A percentile compares a stretch with the other conserved stretches of the same genome.
Evolutionary conservation across 1,140 invertebrate genomes (phyloP).

Genomic region (Tetramorium parvispinum): DNA sequence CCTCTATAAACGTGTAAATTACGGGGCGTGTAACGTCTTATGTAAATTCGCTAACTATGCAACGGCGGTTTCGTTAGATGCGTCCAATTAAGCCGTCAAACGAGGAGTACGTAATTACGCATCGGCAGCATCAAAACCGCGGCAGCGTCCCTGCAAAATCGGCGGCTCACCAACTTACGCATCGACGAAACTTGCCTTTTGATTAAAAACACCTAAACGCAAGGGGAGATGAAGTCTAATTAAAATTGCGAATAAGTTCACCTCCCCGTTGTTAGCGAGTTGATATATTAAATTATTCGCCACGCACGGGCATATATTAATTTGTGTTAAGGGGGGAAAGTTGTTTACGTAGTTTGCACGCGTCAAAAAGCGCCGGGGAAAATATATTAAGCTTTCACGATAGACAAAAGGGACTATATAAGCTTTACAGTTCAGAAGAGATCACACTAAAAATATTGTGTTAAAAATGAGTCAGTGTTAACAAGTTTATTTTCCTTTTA

Average conservation of each 20-base stretch:
- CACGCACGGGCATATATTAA: constrained; percentile 19
- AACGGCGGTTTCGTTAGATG: constrained; percentile 34
- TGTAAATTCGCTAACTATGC: constrained; percentile 72
- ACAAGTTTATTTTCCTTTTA: not conserved
- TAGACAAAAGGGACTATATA: not conserved
- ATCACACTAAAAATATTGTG: not conserved
- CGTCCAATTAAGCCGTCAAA: constrained; percentile 39
- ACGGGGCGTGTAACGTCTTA: constrained; percentile 56
- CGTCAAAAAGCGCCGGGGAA: not conserved
- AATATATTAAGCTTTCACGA: not conserved
- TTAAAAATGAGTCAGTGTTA: not conserved
- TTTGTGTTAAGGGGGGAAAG: not conserved
- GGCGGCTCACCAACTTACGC: not conserved
- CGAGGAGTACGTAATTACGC: constrained; percentile 23
- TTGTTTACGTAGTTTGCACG: constrained; percentile 14
- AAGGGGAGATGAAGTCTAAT: constrained; percentile 17
- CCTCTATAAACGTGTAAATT: constrained; percentile 8
- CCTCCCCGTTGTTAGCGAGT: not conserved
- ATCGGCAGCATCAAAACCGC: not conserved
- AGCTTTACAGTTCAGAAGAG: not conserved
- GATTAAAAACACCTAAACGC: not conserved
- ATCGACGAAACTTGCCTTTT: constrained; percentile 2
- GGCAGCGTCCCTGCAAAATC: not conserved
- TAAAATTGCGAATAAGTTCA: constrained; percentile 39
- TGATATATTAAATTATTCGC: constrained; percentile 48